phyloP scores from a whole-genome alignment of 2,113 vertebrate genomes.

The Forbesichthys papilliferus region DNA sequence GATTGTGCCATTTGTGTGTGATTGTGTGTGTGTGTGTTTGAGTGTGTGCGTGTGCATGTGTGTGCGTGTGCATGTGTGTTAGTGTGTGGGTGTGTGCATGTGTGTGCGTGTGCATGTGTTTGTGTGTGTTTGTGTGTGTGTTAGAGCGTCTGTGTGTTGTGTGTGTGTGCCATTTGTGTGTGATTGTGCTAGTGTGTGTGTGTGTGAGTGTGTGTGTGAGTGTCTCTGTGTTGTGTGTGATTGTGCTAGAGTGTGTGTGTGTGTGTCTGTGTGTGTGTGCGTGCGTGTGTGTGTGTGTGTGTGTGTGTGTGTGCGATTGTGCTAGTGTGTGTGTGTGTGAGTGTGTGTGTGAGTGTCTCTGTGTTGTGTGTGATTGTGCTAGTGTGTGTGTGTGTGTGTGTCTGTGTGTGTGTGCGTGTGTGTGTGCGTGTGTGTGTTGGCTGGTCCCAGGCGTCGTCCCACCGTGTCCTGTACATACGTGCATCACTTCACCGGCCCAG shows the following conservation, averaged over 20 bases:
- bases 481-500: constrained; percentile 37
- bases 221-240: constrained; percentile 26
- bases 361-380: not conserved
- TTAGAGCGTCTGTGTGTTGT: not conserved
- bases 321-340: not conserved
- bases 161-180: not conserved
- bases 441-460: not conserved
- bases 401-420: not conserved
- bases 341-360: not conserved
- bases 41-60: constrained; percentile 27
- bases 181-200: too few species aligned
- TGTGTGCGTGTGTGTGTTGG: not conserved
- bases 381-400: not conserved
- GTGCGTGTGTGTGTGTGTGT: constrained; percentile 20
- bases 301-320: not conserved
- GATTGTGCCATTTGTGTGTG: too few species aligned
- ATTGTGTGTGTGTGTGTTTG: not conserved
- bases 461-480: not conserved
- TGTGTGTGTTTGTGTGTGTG: not conserved
- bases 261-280: not conserved
- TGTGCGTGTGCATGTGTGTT: not conserved
- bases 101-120: constrained; percentile 6
- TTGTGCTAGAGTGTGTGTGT: too few species aligned
- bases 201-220: constrained; percentile 29
- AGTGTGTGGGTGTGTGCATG: not conserved